These are phyloP conservation scores for Microvelia longipes DNA, from an alignment of 1,140 invertebrate genomes.

Conservation along the genomic window DNA sequence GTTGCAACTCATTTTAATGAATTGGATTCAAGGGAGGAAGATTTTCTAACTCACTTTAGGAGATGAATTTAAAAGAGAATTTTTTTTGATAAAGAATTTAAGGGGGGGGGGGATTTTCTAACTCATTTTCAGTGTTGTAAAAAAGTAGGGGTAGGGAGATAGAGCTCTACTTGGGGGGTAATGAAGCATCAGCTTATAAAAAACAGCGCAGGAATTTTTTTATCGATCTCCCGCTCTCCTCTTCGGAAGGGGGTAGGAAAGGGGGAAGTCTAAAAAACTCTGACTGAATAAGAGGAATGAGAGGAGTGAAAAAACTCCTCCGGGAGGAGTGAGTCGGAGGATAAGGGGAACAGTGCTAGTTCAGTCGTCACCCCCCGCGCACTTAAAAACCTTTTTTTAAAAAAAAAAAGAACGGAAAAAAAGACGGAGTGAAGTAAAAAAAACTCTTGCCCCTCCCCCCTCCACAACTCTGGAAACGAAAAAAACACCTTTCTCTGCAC, in stretches of 20 bases:
- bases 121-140: not conserved
- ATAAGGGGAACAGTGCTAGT: too few species aligned
- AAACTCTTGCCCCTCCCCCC: not conserved
- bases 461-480: not conserved
- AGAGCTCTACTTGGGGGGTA: slow-evolving; percentile 11
- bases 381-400: not conserved
- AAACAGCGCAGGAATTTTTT: slow-evolving; percentile 25
- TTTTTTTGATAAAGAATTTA: too few species aligned
- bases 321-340: not conserved
- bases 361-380: not conserved
- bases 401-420: too few species aligned
- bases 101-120: not conserved
- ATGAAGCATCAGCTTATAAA: slow-evolving; percentile 22
- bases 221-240: slow-evolving; percentile 17
- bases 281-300: not conserved
- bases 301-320: not conserved
- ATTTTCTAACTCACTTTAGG: too few species aligned
- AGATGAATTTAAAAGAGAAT: too few species aligned
- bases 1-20: too few species aligned
- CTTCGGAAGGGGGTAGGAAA: not conserved
- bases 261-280: not conserved
- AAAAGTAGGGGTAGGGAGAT: not conserved
- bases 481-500: not conserved
- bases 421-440: too few species aligned
- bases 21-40: too few species aligned